phyloP scores from a whole-genome alignment of 2,797 vertebrate genomes.

The Hirundo rustica region DNA sequence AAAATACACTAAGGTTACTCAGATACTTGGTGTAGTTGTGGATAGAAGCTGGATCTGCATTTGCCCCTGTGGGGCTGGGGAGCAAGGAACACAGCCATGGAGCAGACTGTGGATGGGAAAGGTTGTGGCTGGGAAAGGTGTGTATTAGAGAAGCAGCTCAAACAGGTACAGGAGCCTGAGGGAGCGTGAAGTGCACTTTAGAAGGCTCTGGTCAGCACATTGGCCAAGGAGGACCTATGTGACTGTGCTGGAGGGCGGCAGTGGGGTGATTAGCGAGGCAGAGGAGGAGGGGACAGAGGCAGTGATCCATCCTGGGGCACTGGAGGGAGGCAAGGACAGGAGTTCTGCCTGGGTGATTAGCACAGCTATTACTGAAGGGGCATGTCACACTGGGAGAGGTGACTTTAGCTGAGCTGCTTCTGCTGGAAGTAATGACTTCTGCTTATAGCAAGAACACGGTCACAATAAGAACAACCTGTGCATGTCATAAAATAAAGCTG shows the following conservation, averaged over 20 bases:
- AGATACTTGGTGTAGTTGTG: not conserved
- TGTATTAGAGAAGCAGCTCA: not conserved
- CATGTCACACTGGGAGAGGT: slow-evolving; percentile 3
- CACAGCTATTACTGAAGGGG: slow-evolving; percentile 15
- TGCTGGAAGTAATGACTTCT: slow-evolving; percentile 38
- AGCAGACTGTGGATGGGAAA: not conserved
- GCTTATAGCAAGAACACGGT: not conserved
- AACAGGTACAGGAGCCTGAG: not conserved
- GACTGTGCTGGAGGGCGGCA: not conserved
- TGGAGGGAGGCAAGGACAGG: slow-evolving; percentile 47
- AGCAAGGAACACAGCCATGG: fast-evolving
- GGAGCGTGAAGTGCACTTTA: not conserved
- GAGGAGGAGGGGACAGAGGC: slow-evolving; percentile 32
- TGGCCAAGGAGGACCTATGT: not conserved
- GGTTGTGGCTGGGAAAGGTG: not conserved
- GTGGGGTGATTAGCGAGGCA: not conserved
- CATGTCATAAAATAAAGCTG: slow-evolving; percentile 29
- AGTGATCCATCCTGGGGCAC: slow-evolving; percentile 16
- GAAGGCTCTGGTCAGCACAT: not conserved
- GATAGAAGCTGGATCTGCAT: not conserved
- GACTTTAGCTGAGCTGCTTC: slow-evolving; percentile 41
- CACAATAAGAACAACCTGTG: slow-evolving; percentile 24
- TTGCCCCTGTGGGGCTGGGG: not conserved
- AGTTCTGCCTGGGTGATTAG: slow-evolving; percentile 51
- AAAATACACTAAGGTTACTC: not conserved